A percentile compares a stretch with the other conserved stretches of the same genome.
phyloP scores from a whole-genome alignment of 2,797 vertebrate species.

The Sternarchorhynchus goeldii region DNA sequence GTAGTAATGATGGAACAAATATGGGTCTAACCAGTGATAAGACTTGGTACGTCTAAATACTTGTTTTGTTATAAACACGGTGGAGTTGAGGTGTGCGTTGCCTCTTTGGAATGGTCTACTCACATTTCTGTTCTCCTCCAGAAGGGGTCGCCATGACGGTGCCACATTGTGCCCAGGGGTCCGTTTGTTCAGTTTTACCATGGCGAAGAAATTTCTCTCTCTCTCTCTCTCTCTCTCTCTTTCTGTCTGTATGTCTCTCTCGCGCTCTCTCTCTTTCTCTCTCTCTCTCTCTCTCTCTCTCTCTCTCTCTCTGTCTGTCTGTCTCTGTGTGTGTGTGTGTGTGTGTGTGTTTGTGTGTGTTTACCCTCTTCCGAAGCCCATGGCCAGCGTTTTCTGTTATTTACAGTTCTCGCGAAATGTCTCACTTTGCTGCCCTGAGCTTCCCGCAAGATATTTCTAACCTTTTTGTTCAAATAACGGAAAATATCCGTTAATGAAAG shows the following conservation, averaged over 20 bases:
- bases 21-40: not conserved
- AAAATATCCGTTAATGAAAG: slow-evolving; percentile 65
- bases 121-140: slow-evolving; percentile 71
- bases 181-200: not conserved
- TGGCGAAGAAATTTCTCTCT: slow-evolving; percentile 18
- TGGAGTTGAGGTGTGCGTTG: not conserved
- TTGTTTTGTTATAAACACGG: no score
- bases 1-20: not conserved
- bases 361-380: slow-evolving; percentile 12
- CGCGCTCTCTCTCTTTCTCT: no score
- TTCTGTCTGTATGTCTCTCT: no score
- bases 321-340: slow-evolving; percentile 6
- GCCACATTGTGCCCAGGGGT: slow-evolving; percentile 45
- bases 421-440: slow-evolving; percentile 73
- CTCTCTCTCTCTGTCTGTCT: no score
- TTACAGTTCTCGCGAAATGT: slow-evolving; percentile 77
- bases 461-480: slow-evolving; percentile 57
- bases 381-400: slow-evolving; percentile 64
- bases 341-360: slow-evolving; percentile 8
- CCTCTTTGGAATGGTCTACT: slow-evolving; percentile 18
- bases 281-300: no score
- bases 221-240: slow-evolving; percentile 48
- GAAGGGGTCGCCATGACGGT: slow-evolving; percentile 91
- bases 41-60: not conserved
- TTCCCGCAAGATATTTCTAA: slow-evolving; percentile 63